These are phyloP conservation scores for Orchesellides sinensis DNA, from an alignment of 2,888 invertebrate species.

Conservation along the genomic window DNA sequence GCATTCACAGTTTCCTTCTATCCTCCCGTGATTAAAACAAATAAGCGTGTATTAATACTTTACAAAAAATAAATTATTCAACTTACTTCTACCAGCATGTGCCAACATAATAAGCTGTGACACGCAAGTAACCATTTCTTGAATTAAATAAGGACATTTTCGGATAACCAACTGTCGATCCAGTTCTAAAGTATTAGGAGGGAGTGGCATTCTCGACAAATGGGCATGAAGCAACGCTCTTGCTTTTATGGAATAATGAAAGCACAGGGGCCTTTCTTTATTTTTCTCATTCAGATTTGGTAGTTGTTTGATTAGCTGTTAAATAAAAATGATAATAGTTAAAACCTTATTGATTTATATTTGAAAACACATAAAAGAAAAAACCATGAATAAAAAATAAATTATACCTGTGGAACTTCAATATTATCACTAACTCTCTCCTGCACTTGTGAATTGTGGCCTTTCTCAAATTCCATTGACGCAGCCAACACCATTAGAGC, in stretches of 20 bases:
- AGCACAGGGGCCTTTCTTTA: constrained; percentile 95
- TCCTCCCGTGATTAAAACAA: background rate
- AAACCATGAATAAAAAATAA: constrained; percentile 1
- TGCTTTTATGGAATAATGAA: constrained; percentile 90
- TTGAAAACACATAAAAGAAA: background rate
- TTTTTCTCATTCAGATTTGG: constrained; percentile 97
- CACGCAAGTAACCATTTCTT: constrained; percentile 98
- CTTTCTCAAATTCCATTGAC: constrained; percentile 96
- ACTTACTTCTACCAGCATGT: constrained; percentile 91
- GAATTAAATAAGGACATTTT: constrained; percentile 95
- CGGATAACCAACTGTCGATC: constrained; percentile 90
- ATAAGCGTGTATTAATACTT: background rate
- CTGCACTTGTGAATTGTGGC: constrained; percentile 94
- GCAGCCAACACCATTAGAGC: constrained; percentile 98
- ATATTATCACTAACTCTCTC: constrained; percentile 96
- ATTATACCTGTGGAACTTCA: constrained; percentile 90
- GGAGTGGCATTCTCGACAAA: constrained; percentile 88
- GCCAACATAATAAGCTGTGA: constrained; percentile 95
- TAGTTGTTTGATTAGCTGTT: constrained; percentile 91
- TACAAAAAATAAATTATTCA: background rate
- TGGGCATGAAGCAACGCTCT: constrained; percentile 97
- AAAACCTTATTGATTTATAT: background rate
- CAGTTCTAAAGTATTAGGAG: constrained; percentile 87
- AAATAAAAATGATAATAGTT: too few relatives aligned
- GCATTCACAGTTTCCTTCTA: too few relatives aligned